These are phyloP conservation scores for Lepus timidus DNA, from an alignment of 2,113 vertebrate species.

Conservation along the genomic window DNA sequence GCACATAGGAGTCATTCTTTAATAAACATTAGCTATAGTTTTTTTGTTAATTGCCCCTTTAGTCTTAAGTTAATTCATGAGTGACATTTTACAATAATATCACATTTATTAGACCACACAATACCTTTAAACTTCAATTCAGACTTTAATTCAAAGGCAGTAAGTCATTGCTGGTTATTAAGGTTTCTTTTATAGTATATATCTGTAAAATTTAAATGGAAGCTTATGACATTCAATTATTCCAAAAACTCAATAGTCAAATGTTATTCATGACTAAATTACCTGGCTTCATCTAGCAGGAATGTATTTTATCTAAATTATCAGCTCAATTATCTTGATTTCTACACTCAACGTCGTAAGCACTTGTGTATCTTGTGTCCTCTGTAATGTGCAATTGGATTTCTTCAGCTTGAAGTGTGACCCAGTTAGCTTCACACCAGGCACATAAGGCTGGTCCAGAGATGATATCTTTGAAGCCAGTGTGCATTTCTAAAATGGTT, in stretches of 20 bases:
- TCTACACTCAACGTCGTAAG: slow-evolving; percentile 35
- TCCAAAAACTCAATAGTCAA: slow-evolving; percentile 66
- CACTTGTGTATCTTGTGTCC: background rate
- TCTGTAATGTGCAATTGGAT: slow-evolving; percentile 34
- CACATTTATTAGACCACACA: slow-evolving; percentile 55
- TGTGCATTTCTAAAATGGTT: background rate
- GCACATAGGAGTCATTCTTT: background rate
- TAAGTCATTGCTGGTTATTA: slow-evolving; percentile 21
- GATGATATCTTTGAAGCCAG: slow-evolving; percentile 28
- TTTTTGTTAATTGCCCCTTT: slow-evolving; percentile 42
- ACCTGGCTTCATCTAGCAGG: slow-evolving; percentile 37
- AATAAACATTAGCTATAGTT: slow-evolving; percentile 32
- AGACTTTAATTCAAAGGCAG: slow-evolving; percentile 36
- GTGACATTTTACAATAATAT: slow-evolving; percentile 41
- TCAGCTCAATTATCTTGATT: slow-evolving; percentile 68
- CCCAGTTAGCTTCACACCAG: background rate
- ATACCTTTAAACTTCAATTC: slow-evolving; percentile 50
- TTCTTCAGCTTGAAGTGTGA: slow-evolving; percentile 59
- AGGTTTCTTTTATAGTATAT: slow-evolving; percentile 29
- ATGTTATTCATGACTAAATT: slow-evolving; percentile 60
- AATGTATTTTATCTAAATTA: slow-evolving; percentile 69
- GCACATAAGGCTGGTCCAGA: background rate
- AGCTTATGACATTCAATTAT: slow-evolving; percentile 62
- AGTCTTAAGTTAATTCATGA: slow-evolving; percentile 37
- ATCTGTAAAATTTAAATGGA: slow-evolving; percentile 51